These are phyloP conservation scores for Harpalus rufipes DNA, from an alignment of 2,888 invertebrate genomes.

Conservation along the genomic window DNA sequence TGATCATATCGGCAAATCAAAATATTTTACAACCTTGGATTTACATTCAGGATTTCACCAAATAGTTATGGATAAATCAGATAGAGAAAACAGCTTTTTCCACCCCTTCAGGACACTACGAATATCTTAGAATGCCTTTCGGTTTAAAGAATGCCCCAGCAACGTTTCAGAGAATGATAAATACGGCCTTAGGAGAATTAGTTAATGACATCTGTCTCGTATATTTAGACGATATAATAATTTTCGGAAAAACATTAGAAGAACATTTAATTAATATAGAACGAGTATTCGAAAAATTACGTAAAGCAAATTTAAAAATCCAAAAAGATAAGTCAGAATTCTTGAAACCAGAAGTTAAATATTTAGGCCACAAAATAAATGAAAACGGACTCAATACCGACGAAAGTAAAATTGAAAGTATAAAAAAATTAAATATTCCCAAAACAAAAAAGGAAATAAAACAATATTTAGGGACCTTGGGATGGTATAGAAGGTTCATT, in stretches of 20 bases:
- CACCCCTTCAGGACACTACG: constrained; percentile 8
- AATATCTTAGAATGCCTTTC: constrained; percentile 23
- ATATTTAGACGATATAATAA: constrained; percentile 28
- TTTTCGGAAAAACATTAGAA: constrained; percentile 10
- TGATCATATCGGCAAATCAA: constrained; percentile 21
- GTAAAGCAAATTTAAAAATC: too few species aligned
- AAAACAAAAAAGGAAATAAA: too few species aligned
- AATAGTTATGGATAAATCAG: neutral
- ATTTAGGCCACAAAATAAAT: neutral
- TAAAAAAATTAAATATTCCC: neutral
- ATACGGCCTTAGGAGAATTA: neutral
- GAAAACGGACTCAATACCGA: neutral
- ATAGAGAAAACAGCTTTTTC: constrained; percentile 29
- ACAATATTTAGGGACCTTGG: neutral
- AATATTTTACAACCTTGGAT: constrained; percentile 31
- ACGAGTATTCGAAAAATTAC: too few species aligned
- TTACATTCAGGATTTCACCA: too few species aligned
- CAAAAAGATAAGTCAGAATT: neutral
- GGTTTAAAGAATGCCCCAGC: neutral
- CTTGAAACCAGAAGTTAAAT: neutral
- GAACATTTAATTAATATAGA: neutral
- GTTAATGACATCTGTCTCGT: neutral
- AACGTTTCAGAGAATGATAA: constrained; percentile 23
- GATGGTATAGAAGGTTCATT: too few species aligned
- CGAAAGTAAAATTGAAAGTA: neutral